phyloP scores from a whole-genome alignment of 1,140 invertebrate genomes.

The Scylla paramamosain region DNA sequence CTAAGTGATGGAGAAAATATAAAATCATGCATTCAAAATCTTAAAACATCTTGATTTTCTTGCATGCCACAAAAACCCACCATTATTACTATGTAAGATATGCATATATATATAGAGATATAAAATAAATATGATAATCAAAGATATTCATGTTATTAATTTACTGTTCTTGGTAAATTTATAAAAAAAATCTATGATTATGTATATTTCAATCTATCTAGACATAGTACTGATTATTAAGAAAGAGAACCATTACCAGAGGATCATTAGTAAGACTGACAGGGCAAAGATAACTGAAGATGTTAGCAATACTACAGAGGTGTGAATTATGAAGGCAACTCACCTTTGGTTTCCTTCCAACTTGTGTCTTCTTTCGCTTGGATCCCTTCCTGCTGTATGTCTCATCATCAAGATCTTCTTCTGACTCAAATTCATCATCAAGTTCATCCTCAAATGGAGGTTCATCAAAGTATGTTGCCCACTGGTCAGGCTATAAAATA shows the following conservation, averaged over 20 bases:
- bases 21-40: neutral
- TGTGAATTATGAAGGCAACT: neutral
- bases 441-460: conserved; percentile 68
- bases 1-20: neutral
- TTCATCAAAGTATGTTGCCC: conserved; percentile 67
- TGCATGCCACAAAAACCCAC: neutral
- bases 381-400: conserved; percentile 69
- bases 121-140: too few species aligned
- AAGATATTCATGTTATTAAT: too few species aligned
- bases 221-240: too few species aligned
- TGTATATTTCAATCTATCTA: too few species aligned
- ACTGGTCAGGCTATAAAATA: conserved; percentile 54
- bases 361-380: conserved; percentile 67
- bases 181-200: too few species aligned
- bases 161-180: too few species aligned
- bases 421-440: conserved; percentile 71
- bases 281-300: too few species aligned
- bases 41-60: too few species aligned
- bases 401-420: conserved; percentile 75
- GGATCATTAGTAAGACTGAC: too few species aligned
- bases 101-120: neutral
- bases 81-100: neutral
- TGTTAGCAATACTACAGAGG: neutral
- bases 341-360: conserved; percentile 73
- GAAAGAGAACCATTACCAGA: too few species aligned